These are phyloP conservation scores for Zaprionus gabonicus DNA, from an alignment of 1,140 invertebrate genomes.

Conservation along the genomic window DNA sequence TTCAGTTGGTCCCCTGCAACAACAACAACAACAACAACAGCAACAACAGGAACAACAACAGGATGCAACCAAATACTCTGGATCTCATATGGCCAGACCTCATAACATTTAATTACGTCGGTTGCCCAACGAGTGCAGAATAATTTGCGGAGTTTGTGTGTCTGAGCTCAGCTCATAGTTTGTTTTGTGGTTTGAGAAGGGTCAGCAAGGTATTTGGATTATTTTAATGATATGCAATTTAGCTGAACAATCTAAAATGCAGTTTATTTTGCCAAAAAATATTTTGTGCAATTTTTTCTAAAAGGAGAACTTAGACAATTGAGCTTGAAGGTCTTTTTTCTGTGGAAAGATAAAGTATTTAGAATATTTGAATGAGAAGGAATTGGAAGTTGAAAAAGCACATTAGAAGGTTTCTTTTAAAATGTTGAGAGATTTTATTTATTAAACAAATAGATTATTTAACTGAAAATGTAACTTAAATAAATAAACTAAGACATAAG, in stretches of 20 bases:
- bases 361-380: background rate
- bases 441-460: too few species aligned
- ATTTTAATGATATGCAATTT: background rate
- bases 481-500: background rate
- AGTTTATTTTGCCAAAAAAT: background rate
- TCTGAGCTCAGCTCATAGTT: background rate
- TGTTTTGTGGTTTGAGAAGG: slow-evolving; percentile 5
- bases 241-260: background rate
- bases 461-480: too few species aligned
- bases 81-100: slow-evolving; percentile 42
- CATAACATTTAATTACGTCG: slow-evolving; percentile 52
- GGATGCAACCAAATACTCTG: slow-evolving; percentile 48
- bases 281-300: background rate
- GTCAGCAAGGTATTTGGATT: background rate
- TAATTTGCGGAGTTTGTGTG: slow-evolving; percentile 9
- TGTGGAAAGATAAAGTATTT: background rate
- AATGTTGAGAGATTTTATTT: background rate
- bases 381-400: background rate
- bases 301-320: background rate
- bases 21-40: background rate
- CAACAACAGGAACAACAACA: background rate
- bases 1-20: slow-evolving; percentile 10
- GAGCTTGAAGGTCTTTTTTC: background rate
- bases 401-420: background rate
- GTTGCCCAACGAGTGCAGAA: background rate